Evolutionary conservation across 1,140 invertebrate species (phyloP).

Genomic region (Neodiprion lecontei): DNA sequence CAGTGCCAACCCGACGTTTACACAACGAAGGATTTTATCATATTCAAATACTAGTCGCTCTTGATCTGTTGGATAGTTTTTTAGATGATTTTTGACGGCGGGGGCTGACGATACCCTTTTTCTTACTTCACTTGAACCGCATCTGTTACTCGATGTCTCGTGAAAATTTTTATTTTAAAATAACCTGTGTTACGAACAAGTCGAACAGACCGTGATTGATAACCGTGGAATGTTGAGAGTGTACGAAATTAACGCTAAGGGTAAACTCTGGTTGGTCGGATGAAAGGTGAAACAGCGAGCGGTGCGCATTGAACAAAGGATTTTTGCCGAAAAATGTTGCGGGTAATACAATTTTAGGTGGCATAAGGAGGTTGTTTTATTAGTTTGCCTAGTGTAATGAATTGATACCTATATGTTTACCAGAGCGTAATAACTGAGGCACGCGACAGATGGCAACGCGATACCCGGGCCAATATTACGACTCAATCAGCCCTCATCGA

Average conservation of each 20-base stretch:
- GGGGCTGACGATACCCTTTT: too few relatives aligned
- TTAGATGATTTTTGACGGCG: background rate
- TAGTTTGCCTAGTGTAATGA: conserved; percentile 41
- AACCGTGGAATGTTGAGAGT: too few relatives aligned
- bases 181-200: too few relatives aligned
- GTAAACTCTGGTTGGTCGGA: too few relatives aligned
- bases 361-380: conserved; percentile 45
- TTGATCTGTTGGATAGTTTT: background rate
- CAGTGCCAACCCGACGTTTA: background rate
- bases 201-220: too few relatives aligned
- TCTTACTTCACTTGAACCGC: too few relatives aligned
- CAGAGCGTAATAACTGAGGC: conserved; percentile 46
- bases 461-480: conserved; percentile 49
- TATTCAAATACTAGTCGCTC: background rate
- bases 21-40: conserved; percentile 4
- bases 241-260: too few relatives aligned
- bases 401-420: conserved; percentile 49
- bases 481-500: conserved; percentile 56
- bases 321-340: background rate
- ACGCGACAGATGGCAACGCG: conserved; percentile 39
- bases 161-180: too few relatives aligned
- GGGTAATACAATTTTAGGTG: conserved; percentile 19
- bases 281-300: too few relatives aligned
- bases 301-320: background rate
- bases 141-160: too few relatives aligned